These are phyloP conservation scores for Terebella lapidaria DNA, from an alignment of 2,888 invertebrate genomes.

Conservation along the genomic window DNA sequence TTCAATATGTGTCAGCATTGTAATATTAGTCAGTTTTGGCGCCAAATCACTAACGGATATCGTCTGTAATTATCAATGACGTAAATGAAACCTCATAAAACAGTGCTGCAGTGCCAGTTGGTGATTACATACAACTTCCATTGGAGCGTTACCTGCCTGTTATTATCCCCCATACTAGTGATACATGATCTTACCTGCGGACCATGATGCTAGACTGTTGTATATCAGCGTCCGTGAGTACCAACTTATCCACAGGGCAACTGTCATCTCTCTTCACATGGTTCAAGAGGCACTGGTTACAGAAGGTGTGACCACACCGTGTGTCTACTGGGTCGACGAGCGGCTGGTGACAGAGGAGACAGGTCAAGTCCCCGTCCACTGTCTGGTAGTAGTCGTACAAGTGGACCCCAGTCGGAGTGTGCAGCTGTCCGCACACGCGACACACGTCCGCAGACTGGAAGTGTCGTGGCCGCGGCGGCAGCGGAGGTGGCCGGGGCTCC, in stretches of 20 bases:
- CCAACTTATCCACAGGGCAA: conserved; percentile 54
- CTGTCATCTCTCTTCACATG: conserved; percentile 50
- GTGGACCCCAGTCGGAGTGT: conserved; percentile 46
- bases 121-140: too few species aligned
- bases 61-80: too few species aligned
- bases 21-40: too few species aligned
- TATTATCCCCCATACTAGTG: too few species aligned
- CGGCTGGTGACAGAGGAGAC: conserved; percentile 56
- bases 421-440: conserved; percentile 45
- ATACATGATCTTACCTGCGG: conserved; percentile 53
- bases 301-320: conserved; percentile 51
- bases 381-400: conserved; percentile 54
- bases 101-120: too few species aligned
- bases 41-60: too few species aligned
- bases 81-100: too few species aligned
- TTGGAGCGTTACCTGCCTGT: too few species aligned
- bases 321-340: conserved; percentile 55
- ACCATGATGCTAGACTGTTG: conserved; percentile 53
- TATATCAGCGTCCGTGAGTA: conserved; percentile 48
- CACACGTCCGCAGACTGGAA: conserved; percentile 28
- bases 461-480: conserved; percentile 12
- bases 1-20: too few species aligned
- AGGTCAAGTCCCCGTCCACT: conserved; percentile 55
- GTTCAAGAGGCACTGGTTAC: conserved; percentile 46
- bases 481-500: neutral